Evolutionary conservation across 2,113 vertebrate species (phyloP), one percentile per base, ranked within the genome.

Genomic region (Chunga burmeisteri): DNA sequence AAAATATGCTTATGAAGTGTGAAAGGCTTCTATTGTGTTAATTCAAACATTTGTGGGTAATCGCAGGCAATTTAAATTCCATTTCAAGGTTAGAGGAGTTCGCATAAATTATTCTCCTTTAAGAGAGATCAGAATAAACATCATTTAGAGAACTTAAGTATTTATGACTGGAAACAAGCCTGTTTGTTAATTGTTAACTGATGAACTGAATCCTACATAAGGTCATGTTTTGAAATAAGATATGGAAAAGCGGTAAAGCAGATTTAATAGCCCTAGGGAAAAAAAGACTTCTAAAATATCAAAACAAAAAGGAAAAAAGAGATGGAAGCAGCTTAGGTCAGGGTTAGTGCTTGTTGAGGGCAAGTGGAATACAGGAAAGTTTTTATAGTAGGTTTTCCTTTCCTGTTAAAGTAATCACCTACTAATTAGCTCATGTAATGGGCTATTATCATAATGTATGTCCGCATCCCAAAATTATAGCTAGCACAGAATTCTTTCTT

Each of bases 81-180:
- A 40, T 81, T 55, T 77, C 86, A 94, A 94, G 84, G 92, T 81
- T 67, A 68, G 38, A 85, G 46, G 22, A 68, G 49, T 75, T 87
- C 91, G 73, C 42, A 91, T 73, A 78, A 94, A 86, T 27, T 4
- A 80, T 71, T 88, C 13, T 53, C 7, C 29, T 83, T 18, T 78
- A 81, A 58, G 16, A 92, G 59, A 71, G 49, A 86, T 58, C 18
- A 79, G 70, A 94, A 89, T 91, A 87, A 95, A 87, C 55, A 89
- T 77, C 9, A 65, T 90, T 70, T 74, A 87, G 23, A 93, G 70
- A 93, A 72, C 34, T 49, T 72, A 34, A 72, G 40, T 59, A 71
- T 90, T 89, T 90, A 62, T 85, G 94, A 91, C 42, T 88, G 78
- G 92, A 92, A 94, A 95, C 46, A 94, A 94, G 50, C 32, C 30